These are phyloP conservation scores for Coptotermes formosanus DNA, from an alignment of 1,140 invertebrate species.

Conservation along the genomic window DNA sequence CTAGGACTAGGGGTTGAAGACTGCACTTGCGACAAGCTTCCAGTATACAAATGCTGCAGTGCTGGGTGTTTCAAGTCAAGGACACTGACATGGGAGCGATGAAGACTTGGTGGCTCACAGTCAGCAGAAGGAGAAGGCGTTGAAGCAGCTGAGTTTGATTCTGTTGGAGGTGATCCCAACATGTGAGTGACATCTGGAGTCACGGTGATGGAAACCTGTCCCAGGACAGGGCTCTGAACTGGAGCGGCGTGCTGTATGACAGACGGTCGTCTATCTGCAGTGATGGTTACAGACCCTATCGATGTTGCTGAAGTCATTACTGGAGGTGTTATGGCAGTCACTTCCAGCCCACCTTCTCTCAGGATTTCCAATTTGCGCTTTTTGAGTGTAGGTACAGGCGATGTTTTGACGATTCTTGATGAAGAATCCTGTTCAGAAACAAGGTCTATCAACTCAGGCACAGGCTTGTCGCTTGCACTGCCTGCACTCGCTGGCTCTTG, in stretches of 20 bases:
- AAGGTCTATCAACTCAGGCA: constrained; percentile 35
- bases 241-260: constrained; percentile 41
- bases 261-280: constrained; percentile 42
- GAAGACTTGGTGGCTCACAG: background rate
- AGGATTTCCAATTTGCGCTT: constrained; percentile 71
- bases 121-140: constrained; percentile 16
- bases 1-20: constrained; percentile 36
- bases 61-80: constrained; percentile 39
- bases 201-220: constrained; percentile 52
- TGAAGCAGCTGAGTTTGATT: background rate
- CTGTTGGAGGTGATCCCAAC: constrained; percentile 43
- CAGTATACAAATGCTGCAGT: constrained; percentile 31
- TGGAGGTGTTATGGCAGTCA: constrained; percentile 57
- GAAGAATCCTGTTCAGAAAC: constrained; percentile 31
- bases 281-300: constrained; percentile 27
- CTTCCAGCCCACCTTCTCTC: constrained; percentile 68
- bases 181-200: constrained; percentile 55
- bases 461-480: background rate
- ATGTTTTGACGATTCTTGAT: background rate
- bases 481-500: background rate
- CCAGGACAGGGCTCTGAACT: background rate
- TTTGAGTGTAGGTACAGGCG: constrained; percentile 49
- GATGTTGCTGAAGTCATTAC: constrained; percentile 40
- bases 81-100: background rate
- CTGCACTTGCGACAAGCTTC: constrained; percentile 38